phyloP scores from a whole-genome alignment of 1,140 invertebrate species.

The Drosophila parvula region DNA sequence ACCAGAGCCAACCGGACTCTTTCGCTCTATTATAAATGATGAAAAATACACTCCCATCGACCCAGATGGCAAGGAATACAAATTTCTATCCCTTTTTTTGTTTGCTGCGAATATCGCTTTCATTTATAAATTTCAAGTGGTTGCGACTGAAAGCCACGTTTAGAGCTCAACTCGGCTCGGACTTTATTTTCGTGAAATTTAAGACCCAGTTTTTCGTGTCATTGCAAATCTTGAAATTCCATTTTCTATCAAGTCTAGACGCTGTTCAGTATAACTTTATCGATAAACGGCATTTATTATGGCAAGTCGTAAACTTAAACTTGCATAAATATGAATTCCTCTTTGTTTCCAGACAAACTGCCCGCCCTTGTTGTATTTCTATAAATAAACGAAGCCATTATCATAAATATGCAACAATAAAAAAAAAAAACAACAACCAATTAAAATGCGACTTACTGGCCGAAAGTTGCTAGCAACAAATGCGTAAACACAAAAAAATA shows the following conservation, averaged over 20 bases:
- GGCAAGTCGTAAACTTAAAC: conserved; percentile 27
- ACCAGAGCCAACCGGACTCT: conserved; percentile 8
- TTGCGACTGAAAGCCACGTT: background rate
- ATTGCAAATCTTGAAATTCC: conserved; percentile 2
- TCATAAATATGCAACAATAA: conserved; percentile 54
- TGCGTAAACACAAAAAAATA: conserved; percentile 21
- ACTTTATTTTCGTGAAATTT: background rate
- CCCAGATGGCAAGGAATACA: conserved; percentile 10
- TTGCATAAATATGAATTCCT: conserved; percentile 50
- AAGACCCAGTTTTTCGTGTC: background rate
- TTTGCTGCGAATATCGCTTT: conserved; percentile 6
- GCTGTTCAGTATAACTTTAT: conserved; percentile 23
- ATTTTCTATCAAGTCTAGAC: conserved; percentile 58
- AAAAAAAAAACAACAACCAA: conserved; percentile 42
- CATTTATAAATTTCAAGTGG: conserved; percentile 20
- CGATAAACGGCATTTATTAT: conserved; percentile 43
- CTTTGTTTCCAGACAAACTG: conserved; percentile 18
- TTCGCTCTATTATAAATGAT: conserved; percentile 18
- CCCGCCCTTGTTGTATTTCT: conserved; percentile 5
- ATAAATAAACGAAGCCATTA: conserved; percentile 46
- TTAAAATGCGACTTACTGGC: conserved; percentile 34
- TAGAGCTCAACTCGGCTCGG: background rate
- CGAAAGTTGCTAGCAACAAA: conserved; percentile 10
- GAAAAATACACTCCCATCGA: conserved; percentile 29
- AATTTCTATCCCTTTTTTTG: conserved; percentile 4